A percentile compares a stretch with the other conserved stretches of the same genome.
Evolutionary conservation across 2,888 invertebrate species (phyloP).

Genomic region (Nebria brevicollis): DNA sequence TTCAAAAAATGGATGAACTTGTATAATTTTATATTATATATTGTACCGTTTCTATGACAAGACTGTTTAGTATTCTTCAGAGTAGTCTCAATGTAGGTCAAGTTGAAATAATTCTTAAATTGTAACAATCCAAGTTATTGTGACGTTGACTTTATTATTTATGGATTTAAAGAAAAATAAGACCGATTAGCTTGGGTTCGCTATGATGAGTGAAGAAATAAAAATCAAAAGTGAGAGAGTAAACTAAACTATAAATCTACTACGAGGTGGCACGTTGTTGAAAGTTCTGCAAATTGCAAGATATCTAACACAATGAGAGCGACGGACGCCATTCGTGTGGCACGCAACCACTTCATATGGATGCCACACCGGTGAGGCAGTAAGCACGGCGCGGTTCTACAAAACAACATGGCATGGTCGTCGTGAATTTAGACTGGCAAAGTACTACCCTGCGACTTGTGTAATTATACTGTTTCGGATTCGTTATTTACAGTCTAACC

Average conservation of each 20-base stretch:
- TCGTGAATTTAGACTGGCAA: constrained; percentile 15
- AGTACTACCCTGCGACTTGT: constrained; percentile 17
- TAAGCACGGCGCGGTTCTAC: background rate
- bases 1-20: no score
- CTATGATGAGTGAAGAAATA: background rate
- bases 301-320: constrained; percentile 15
- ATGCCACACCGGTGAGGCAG: background rate
- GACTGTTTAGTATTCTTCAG: no score
- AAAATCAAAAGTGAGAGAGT: constrained; percentile 13
- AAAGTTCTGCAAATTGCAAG: constrained; percentile 42
- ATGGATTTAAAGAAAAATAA: constrained; percentile 34
- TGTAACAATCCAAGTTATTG: background rate
- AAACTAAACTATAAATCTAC: constrained; percentile 18
- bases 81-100: background rate
- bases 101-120: background rate
- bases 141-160: background rate
- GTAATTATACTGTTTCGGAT: constrained; percentile 26
- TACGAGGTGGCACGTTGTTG: constrained; percentile 30
- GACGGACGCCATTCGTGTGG: constrained; percentile 26
- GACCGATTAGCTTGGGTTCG: constrained; percentile 11
- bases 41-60: no score
- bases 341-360: constrained; percentile 27
- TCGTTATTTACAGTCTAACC: constrained; percentile 27
- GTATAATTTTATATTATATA: no score
- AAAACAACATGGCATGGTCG: background rate